These are phyloP conservation scores for Tiliqua scincoides DNA, from an alignment of 2,113 vertebrate species.

Conservation along the genomic window DNA sequence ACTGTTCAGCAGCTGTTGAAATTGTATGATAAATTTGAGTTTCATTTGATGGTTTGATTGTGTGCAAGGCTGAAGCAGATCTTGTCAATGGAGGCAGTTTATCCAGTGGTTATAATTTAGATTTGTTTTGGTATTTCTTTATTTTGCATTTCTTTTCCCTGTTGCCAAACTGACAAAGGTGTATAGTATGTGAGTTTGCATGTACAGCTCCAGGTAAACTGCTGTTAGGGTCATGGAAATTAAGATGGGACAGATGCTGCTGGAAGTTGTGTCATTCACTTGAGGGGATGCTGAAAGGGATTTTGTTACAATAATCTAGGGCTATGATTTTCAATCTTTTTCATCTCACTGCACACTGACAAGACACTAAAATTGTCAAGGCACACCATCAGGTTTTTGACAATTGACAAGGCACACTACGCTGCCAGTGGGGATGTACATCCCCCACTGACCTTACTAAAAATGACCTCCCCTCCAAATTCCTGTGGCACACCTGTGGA, in stretches of 20 bases:
- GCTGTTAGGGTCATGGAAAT: background rate
- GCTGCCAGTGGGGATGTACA: too few relatives aligned
- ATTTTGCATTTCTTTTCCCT: background rate
- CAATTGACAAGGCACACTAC: too few relatives aligned
- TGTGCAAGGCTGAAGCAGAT: background rate
- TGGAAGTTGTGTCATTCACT: constrained; percentile 28
- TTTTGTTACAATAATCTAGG: background rate
- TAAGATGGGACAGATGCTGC: constrained; percentile 21
- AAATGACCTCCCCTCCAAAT: too few relatives aligned
- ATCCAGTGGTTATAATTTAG: background rate
- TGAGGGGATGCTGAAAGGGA: constrained; percentile 27
- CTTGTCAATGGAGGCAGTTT: background rate
- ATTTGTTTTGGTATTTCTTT: background rate
- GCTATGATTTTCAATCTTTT: too few relatives aligned
- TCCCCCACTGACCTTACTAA: too few relatives aligned
- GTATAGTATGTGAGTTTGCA: background rate
- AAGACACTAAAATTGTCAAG: too few relatives aligned
- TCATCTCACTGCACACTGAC: too few relatives aligned
- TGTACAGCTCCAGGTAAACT: background rate
- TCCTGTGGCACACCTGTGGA: too few relatives aligned
- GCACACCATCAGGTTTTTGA: too few relatives aligned
- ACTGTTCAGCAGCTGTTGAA: background rate
- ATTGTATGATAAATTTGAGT: background rate
- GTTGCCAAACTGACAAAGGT: background rate
- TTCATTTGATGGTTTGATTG: background rate